Evolutionary conservation across 2,113 vertebrate genomes (phyloP).

Genomic region (Hylia prasina): DNA sequence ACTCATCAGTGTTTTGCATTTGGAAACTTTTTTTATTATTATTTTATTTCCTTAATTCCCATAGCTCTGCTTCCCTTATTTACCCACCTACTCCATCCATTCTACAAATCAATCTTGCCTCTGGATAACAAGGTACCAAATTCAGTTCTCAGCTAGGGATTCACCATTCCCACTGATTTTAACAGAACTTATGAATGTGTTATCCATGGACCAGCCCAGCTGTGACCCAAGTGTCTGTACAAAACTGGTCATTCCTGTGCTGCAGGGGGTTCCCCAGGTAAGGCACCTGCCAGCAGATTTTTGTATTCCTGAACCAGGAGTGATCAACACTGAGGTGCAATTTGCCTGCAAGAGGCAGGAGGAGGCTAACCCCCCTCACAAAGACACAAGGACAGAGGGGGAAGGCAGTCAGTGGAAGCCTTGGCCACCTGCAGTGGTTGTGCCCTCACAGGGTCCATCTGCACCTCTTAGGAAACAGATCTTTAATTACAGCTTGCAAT

Average conservation of each 20-base stretch:
- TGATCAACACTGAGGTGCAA: neutral
- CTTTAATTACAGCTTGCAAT: neutral
- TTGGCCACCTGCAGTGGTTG: neutral
- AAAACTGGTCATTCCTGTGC: neutral
- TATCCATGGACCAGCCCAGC: neutral
- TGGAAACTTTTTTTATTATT: neutral
- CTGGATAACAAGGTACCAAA: neutral
- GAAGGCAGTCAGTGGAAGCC: neutral
- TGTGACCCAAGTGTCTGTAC: neutral
- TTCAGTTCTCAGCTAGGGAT: neutral
- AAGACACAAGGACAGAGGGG: neutral
- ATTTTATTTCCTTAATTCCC: neutral
- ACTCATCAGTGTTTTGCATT: neutral
- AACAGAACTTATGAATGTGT: rapidly evolving
- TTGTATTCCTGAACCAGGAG: neutral
- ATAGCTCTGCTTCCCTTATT: neutral
- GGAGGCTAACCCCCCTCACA: neutral
- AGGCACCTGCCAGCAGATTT: neutral
- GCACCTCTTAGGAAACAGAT: neutral
- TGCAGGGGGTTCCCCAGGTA: neutral
- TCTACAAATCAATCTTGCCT: neutral
- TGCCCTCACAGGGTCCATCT: rapidly evolving
- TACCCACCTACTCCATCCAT: neutral
- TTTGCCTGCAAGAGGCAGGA: neutral
- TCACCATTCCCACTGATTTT: neutral